Conservation (phyloP, 2,113 vertebrate species). For the Gobiocypris rarus region DNA sequence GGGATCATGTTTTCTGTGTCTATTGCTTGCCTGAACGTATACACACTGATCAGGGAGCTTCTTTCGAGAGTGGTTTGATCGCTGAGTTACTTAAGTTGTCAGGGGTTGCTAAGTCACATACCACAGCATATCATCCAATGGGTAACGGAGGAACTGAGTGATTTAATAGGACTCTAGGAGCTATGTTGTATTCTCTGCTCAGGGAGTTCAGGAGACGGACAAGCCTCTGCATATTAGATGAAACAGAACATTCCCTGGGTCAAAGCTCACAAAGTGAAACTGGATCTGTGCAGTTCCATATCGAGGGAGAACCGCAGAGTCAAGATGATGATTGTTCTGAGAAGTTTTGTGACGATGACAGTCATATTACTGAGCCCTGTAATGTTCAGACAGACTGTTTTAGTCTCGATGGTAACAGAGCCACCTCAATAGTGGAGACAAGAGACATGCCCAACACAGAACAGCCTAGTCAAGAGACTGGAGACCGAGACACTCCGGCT, state of each 20-base stretch:
- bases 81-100: background rate
- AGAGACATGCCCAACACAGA: background rate
- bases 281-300: background rate
- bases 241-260: background rate
- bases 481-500: background rate
- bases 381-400: background rate
- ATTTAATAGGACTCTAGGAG: slow-evolving; percentile 47
- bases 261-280: background rate
- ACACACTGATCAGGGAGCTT: slow-evolving; percentile 41
- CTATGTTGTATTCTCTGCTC: slow-evolving; percentile 44
- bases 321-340: background rate
- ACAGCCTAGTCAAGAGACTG: background rate
- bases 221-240: background rate
- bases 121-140: slow-evolving; percentile 41
- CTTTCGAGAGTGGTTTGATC: background rate
- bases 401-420: background rate
- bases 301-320: background rate
- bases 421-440: background rate
- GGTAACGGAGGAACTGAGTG: slow-evolving; percentile 12
- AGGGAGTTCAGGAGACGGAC: background rate
- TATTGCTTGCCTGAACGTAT: slow-evolving; percentile 3
- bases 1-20: slow-evolving; percentile 11
- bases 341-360: background rate
- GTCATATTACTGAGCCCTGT: background rate
- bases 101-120: slow-evolving; percentile 37